These are phyloP conservation scores for Cinclus mexicanus DNA, from an alignment of 2,113 vertebrate species.

Conservation along the genomic window DNA sequence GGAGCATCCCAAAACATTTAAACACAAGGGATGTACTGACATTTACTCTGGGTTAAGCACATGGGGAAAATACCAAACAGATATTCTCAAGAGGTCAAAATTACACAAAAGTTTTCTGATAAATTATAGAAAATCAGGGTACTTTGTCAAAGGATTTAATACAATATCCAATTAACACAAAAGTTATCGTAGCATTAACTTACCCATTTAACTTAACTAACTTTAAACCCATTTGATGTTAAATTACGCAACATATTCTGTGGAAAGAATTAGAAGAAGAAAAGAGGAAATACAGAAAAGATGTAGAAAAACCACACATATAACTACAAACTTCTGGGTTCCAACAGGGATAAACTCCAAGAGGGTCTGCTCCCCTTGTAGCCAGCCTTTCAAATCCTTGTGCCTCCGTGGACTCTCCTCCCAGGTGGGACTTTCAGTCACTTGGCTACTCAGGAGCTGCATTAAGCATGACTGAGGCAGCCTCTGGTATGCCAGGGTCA, in stretches of 20 bases:
- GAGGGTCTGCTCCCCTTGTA: background rate
- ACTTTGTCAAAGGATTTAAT: background rate
- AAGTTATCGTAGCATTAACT: background rate
- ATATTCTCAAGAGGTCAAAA: background rate
- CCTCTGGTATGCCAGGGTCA: background rate
- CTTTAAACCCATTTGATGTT: background rate
- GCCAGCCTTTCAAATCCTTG: background rate
- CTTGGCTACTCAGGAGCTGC: background rate
- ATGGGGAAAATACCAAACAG: background rate
- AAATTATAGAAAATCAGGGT: background rate
- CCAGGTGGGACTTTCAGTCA: background rate
- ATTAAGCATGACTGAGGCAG: no score
- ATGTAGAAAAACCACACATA: background rate
- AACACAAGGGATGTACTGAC: background rate
- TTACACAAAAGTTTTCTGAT: background rate
- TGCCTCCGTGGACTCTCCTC: rapidly evolving
- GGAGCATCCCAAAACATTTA: background rate
- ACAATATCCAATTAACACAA: background rate
- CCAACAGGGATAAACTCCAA: background rate
- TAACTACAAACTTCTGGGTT: background rate
- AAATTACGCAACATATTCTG: background rate
- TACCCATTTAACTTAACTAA: background rate
- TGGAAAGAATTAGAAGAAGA: background rate
- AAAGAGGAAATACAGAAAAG: background rate
- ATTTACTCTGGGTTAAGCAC: no score